phyloP scores from a whole-genome alignment of 1,140 invertebrate species.

The Rhopalosiphum padi region DNA sequence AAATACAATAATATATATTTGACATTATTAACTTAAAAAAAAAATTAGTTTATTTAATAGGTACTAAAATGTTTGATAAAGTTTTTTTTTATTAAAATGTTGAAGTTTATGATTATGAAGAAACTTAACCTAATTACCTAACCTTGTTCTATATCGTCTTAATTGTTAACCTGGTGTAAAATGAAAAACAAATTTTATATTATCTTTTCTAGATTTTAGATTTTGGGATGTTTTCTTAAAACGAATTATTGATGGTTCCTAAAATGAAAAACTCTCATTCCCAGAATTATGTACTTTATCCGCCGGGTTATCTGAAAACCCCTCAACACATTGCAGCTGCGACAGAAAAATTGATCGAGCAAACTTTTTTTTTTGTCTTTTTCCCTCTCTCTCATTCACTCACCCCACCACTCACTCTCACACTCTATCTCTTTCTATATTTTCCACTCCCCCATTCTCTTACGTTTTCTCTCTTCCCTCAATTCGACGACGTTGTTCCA shows the following conservation, averaged over 20 bases:
- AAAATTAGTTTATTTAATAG: neutral
- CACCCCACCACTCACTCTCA: neutral
- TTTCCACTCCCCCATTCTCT: neutral
- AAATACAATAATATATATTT: neutral
- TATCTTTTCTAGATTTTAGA: neutral
- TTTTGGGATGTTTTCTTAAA: conserved; percentile 30
- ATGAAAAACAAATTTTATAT: neutral
- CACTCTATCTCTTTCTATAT: neutral
- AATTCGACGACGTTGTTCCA: conserved; percentile 40
- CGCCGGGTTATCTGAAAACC: conserved; percentile 40
- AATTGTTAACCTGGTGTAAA: neutral
- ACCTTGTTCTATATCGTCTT: neutral
- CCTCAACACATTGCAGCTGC: conserved; percentile 49
- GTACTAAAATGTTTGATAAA: neutral
- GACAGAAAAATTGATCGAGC: conserved; percentile 58
- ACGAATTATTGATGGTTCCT: neutral
- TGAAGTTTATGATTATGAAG: neutral
- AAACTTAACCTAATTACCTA: neutral
- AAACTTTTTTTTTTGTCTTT: conserved; percentile 54
- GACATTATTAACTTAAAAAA: neutral
- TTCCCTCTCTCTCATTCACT: conserved; percentile 3
- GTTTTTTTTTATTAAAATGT: neutral
- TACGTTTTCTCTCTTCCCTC: neutral
- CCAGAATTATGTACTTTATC: conserved; percentile 15
- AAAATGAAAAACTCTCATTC: conserved; percentile 32